Base-by-base conservation (phyloP, 1,140 invertebrate species). In the Macrobrachium rosenbergii region DNA sequence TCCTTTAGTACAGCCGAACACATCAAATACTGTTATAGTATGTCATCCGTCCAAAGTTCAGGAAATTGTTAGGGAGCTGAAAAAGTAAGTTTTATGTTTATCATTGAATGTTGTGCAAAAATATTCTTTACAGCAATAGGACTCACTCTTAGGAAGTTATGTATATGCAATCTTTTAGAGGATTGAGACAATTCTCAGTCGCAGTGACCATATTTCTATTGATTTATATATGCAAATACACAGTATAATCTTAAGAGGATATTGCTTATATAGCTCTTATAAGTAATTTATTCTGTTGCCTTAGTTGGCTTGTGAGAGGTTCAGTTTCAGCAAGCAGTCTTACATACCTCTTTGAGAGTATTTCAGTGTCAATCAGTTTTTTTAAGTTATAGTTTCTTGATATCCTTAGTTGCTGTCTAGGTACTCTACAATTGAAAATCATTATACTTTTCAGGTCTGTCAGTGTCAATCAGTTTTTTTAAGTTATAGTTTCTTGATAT, bases 21-120 rank as follows among this genome's bases (percentile, higher is more conserved):
- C 92, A 63, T 93, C 93, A 64, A 94, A 94, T 90, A 94, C 94
- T 64, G 94, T 94, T 63, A 91, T 97, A 79, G 95, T 96, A 52
- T 97, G 96, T 91, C 94, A 96, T 91, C 94, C 96, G n/a, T 93
- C 94, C 73, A 96, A 96, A 92, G 94, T 95, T 63, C 91, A 93
- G 21, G 95, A 96, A 91, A 92, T 96, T 80, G 92, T 92, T 28
- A 91, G 93, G 16, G 94, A 93, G 63, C 95, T 98, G 90, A 93
- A 94, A 91, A 93, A 93, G 95, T 96, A 92, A 93, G 93, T 76
- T 76, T 76, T 76, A 11, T 37, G 10, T 21, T 76, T 76, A 10
- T 45, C 43, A 19, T 52, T 45, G 11, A 21, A 52, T 52, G 37
- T 19, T 63, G 43, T 23, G 23, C 11, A 19, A 21, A 60, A 12